Evolutionary conservation across 2,797 vertebrate genomes (phyloP), one percentile per base, ranked within the genome.

Genomic region (Pampus argenteus): DNA sequence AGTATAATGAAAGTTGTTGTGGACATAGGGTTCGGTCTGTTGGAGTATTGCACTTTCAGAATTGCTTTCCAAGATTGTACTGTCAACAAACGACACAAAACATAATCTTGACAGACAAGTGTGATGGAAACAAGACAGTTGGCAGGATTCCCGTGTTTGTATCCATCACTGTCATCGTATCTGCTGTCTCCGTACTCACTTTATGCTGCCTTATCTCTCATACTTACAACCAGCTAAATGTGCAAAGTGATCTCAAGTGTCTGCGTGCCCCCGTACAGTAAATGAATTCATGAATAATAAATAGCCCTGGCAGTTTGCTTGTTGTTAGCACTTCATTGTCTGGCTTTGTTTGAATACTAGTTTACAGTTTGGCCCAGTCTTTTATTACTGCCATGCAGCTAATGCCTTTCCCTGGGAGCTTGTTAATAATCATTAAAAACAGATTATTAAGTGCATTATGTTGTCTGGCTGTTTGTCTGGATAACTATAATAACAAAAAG

Each of bases 281-380:
- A 90, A 89, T 69, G 66, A 85, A 55, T 0, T 22, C 64, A 83
- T 92, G 58, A 89, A 92, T 91, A 82, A 90, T 89, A 68, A 61
- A 93, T 81, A 57, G 57, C 29, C 54, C 68, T 68, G 85, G 79
- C 85, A 47, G 70, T 81, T 79, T 77, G 69, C 69, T 85, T 59
- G 63, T 66, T 76, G 78, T 81, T 86, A 59, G 65, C 83, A 76
- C 85, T 67, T 83, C 49, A 17, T 38, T 22, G 38, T 22, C 22
- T 9, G 52, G 42, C 26, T 66, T 82, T 84, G 77, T 76, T 69
- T 51, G 74, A 84, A 73, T 74, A 63, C 68, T 29, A 42, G 42
- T 62, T 64, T 29, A 66, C 55, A 40, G 22, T 74, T 65, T 31
- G 29, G 56, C 64, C 22, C 18, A 42, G 44, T 68, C 5, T 15